Evolutionary conservation across 2,797 vertebrate species (phyloP), one percentile per base, ranked within the genome.

Genomic region (Emydoidea blandingii): DNA sequence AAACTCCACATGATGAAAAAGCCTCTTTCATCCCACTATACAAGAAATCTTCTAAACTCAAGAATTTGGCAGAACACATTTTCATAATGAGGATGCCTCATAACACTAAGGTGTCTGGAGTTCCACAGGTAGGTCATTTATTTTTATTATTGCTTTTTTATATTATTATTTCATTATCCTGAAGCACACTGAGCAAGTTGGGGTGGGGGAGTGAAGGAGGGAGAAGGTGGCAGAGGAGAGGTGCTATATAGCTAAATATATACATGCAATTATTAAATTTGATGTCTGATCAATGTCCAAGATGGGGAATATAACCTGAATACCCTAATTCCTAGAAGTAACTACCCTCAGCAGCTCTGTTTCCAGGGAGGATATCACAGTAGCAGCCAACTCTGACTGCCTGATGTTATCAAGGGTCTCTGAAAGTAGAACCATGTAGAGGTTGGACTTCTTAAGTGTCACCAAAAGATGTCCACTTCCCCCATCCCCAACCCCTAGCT

Each of bases 61-160:
- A 91, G 92, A 94, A 92, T 82, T 80, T 1, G 0, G 44, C 44
- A 81, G 65, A 72, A n/a, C 31, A 53, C 91, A 92, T 95, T 89
- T 92, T 89, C 83, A 25, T 79, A 81, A 80, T 81, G 80, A 94
- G 21, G 52, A 53, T 88, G 41, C 87, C 29, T 37, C 29, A 1
- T 78, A 65, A 79, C 92, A 44, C 76, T 54, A 89, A 90, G 53
- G 83, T 44, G 23, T 68, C 89, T 76, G 79, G 95, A 79, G 95
- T 94, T 68, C 83, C 92, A 92, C 95, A 97, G 94, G 94, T 96
- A 97, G 0, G n/a, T 96, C 76, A 91, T 4, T 1, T 82, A 44
- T 84, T 96, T 78, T 47, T 78, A 84, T 89, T 95, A 76, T 2
- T 87, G 68, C 0, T 12, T 95, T 89, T 93, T 56, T 3, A 89